Base-by-base conservation (phyloP, 2,113 vertebrate genomes). In the Clarias magur region DNA sequence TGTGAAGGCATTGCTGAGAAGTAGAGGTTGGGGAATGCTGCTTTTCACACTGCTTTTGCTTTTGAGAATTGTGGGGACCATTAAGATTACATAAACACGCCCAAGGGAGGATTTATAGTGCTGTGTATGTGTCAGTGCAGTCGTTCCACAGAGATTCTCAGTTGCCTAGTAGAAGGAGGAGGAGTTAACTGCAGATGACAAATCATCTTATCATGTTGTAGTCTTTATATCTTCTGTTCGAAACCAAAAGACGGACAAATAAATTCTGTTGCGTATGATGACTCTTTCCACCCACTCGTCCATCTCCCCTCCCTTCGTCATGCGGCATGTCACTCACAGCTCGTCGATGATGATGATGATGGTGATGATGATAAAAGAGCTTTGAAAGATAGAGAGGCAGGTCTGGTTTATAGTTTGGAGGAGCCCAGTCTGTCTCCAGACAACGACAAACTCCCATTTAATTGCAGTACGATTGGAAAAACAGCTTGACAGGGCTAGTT, bases 381-480 rank as follows among this genome's bases (percentile, higher is more conserved):
- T 76, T 62, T 87, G 88, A 85, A 83, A 80, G n/a, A 82, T 72
- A 82, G 27, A 82, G 83, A 89, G 68, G 73, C 83, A 84, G 30
- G 82, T 87, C 84, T 91, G 92, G 89, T 93, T 91, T 89, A 85
- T 85, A 86, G 90, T 83, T 88, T 85, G 48, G 19, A 83, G 63
- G 67, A 87, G 57, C 72, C 83, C 84, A 53, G 67, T 42, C 88
- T 89, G 90, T 90, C 91, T 75, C 85, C 92, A 93, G 93, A 93
- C 86, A 89, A 89, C 88, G 90, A 91, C 89, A 86, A 91, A 92
- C 91, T 93, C 91, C 65, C 85, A 86, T 93, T 92, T 93, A 94
- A 94, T 93, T 93, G 92, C 92, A 89, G 91, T 67, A 76, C 93
- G 92, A 94, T 93, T 92, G 92, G 90, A 91, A 93, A 93, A 92